Percentiles rank a stretch among this genome's conserved stretches.
Conservation (phyloP, 2,888 invertebrate species). For the Meta bourneti region DNA sequence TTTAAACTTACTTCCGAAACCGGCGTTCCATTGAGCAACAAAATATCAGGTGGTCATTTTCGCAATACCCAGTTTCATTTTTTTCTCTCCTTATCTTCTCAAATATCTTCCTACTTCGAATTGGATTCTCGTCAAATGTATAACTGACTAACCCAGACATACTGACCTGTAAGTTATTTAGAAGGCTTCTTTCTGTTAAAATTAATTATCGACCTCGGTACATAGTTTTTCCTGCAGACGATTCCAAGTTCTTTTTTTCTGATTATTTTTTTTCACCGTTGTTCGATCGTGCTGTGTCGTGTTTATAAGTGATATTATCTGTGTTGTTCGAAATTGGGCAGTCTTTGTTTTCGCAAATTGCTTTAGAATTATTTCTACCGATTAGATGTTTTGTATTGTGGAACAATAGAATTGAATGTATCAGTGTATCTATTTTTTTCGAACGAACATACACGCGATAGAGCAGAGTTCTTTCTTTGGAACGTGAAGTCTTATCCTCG, state of each 20-base stretch:
- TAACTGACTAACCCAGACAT: slow-evolving; percentile 40
- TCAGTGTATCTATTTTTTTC: slow-evolving; percentile 8
- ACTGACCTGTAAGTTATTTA: slow-evolving; percentile 47
- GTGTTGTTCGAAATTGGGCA: slow-evolving; percentile 11
- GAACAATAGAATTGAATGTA: slow-evolving; percentile 14
- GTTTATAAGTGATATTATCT: neutral
- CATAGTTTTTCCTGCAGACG: neutral
- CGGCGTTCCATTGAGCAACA: slow-evolving; percentile 15
- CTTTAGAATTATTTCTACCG: slow-evolving; percentile 5
- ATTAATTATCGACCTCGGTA: slow-evolving; percentile 25
- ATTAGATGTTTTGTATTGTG: slow-evolving; percentile 5
- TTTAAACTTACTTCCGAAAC: slow-evolving; percentile 33
- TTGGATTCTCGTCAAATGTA: slow-evolving; percentile 4
- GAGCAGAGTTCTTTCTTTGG: neutral
- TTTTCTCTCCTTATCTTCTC: neutral
- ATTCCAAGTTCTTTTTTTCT: slow-evolving; percentile 12
- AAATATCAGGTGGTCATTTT: slow-evolving; percentile 21
- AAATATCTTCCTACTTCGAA: neutral
- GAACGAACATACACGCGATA: neutral
- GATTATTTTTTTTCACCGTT: neutral
- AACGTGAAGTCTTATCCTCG: neutral
- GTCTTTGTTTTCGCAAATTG: slow-evolving; percentile 32
- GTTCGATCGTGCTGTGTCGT: neutral
- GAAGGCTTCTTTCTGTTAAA: slow-evolving; percentile 15
- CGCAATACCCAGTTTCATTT: neutral